Evolutionary conservation across 2,113 vertebrate genomes (phyloP).

Genomic region (Anolis sagrei): DNA sequence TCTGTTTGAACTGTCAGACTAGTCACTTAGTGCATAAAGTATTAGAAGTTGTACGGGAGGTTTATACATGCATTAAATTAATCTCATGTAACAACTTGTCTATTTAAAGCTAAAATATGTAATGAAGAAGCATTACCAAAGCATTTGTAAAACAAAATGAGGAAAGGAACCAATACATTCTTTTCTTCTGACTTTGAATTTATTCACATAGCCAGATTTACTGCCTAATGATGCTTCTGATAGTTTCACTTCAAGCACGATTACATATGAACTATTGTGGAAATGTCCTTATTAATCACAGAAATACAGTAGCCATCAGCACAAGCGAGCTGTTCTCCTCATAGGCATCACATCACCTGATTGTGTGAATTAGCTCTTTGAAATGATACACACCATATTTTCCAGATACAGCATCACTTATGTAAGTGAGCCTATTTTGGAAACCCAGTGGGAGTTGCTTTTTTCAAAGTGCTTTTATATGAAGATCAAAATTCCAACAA

Average conservation of each 20-base stretch:
- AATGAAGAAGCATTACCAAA: constrained; percentile 23
- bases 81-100: background rate
- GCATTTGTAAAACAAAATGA: background rate
- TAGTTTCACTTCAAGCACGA: background rate
- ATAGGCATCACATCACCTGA: background rate
- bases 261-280: background rate
- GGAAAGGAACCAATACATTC: background rate
- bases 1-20: constrained; percentile 24
- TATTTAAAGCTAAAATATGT: constrained; percentile 9
- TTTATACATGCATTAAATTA: constrained; percentile 1
- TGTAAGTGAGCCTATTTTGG: background rate
- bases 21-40: background rate
- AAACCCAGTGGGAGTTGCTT: background rate
- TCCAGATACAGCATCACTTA: background rate
- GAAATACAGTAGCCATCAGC: background rate
- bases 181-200: background rate
- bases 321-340: background rate
- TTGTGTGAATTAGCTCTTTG: background rate
- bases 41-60: constrained; percentile 28
- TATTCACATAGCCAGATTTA: background rate
- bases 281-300: background rate
- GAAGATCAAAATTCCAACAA: background rate
- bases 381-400: background rate
- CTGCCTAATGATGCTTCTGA: background rate
- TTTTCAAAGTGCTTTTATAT: constrained; percentile 1